phyloP scores from a whole-genome alignment of 2,797 vertebrate species.

The Tauraco hartlaubi region DNA sequence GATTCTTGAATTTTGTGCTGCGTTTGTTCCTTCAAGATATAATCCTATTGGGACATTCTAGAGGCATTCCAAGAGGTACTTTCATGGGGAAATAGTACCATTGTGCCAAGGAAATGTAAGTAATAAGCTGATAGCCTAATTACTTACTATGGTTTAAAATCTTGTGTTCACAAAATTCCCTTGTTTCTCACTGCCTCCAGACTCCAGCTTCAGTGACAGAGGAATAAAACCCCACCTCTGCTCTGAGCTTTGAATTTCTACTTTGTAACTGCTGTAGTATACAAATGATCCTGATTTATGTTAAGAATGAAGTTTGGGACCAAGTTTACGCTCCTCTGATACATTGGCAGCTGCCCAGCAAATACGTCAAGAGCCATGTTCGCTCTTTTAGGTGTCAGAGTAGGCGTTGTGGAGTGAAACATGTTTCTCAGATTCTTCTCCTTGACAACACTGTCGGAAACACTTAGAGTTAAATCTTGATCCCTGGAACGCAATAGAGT shows the following conservation, averaged over 20 bases:
- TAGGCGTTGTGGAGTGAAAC: background rate
- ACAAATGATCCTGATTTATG: background rate
- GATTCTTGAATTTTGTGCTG: background rate
- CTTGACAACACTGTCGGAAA: background rate
- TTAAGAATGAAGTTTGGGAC: background rate
- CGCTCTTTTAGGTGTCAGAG: background rate
- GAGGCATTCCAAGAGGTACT: background rate
- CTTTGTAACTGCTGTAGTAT: background rate
- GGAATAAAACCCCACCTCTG: background rate
- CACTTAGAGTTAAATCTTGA: background rate
- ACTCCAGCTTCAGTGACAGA: background rate
- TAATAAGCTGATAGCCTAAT: background rate
- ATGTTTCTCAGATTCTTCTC: background rate
- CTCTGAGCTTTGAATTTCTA: background rate
- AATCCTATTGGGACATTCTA: background rate
- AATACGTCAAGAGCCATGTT: background rate
- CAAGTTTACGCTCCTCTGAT: background rate
- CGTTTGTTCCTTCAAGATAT: constrained; percentile 3
- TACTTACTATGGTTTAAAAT: background rate
- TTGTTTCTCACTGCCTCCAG: background rate
- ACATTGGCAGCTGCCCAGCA: background rate
- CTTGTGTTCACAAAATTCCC: background rate
- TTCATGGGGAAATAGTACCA: background rate
- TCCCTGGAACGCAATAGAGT: background rate
- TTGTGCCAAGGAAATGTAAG: background rate